Percentiles rank a stretch among this genome's conserved stretches.
Conservation (phyloP, 2,797 vertebrate genomes). For the Crax fasciolata region DNA sequence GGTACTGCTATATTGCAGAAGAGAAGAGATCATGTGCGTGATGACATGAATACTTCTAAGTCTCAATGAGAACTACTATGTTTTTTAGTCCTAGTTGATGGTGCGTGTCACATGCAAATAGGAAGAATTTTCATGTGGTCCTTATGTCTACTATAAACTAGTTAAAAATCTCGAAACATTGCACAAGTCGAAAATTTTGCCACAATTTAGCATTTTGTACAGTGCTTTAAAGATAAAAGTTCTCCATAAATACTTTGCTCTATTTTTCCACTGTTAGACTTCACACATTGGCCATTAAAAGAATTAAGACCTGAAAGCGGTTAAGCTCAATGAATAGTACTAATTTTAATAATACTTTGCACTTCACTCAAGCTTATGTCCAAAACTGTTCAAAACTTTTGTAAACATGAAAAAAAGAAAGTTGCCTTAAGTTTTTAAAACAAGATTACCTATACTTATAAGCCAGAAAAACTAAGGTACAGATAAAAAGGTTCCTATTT, state of each 20-base stretch:
- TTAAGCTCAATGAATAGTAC: constrained; percentile 13
- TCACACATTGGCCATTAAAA: constrained; percentile 25
- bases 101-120: background rate
- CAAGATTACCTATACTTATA: background rate
- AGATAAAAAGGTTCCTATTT: background rate
- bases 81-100: background rate
- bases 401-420: constrained; percentile 8
- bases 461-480: background rate
- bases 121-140: background rate
- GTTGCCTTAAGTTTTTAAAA: background rate
- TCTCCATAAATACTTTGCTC: constrained; percentile 34
- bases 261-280: constrained; percentile 14
- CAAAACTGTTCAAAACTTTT: background rate
- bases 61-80: background rate
- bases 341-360: constrained; percentile 25
- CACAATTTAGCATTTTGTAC: background rate
- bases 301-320: constrained; percentile 11
- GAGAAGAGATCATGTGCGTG: background rate
- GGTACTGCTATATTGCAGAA: background rate
- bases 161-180: background rate
- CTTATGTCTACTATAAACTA: background rate
- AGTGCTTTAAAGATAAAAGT: constrained; percentile 38
- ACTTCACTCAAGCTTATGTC: constrained; percentile 3
- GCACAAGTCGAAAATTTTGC: background rate
- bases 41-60: background rate